Evolutionary conservation across 1,140 invertebrate species (phyloP).

Genomic region (Fopius arisanus): DNA sequence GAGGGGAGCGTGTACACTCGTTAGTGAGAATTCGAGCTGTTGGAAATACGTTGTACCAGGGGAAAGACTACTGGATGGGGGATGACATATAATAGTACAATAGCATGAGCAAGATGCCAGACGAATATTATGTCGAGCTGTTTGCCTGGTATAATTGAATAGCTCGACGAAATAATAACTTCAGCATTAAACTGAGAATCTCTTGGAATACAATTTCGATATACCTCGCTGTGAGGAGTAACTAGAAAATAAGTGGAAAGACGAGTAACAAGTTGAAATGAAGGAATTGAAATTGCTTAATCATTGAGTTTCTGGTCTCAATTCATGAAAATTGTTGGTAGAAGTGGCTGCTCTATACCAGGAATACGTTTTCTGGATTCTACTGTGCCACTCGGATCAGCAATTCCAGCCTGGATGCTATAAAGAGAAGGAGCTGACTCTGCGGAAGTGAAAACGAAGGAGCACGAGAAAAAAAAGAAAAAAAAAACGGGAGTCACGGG

Average conservation of each 20-base stretch:
- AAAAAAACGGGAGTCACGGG: neutral
- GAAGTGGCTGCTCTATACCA: neutral
- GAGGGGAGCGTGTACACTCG: slow-evolving; percentile 45
- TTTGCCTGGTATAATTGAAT: slow-evolving; percentile 66
- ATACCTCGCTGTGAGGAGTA: neutral
- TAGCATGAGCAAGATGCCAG: neutral
- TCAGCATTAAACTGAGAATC: neutral
- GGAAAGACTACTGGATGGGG: neutral
- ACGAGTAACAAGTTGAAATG: neutral
- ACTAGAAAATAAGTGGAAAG: neutral
- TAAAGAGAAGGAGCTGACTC: neutral
- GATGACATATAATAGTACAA: neutral
- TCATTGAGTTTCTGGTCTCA: neutral
- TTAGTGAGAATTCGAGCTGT: slow-evolving; percentile 43
- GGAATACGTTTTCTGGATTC: neutral
- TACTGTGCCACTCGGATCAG: slow-evolving; percentile 10
- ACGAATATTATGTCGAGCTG: slow-evolving; percentile 61
- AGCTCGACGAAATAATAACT: slow-evolving; percentile 65
- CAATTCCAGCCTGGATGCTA: neutral
- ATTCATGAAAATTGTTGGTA: neutral
- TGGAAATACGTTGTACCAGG: neutral
- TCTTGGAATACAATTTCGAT: slow-evolving; percentile 4
- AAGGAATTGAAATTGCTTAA: neutral
- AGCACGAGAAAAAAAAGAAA: neutral
- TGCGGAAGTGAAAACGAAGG: slow-evolving; percentile 10